phyloP scores from a whole-genome alignment of 2,113 vertebrate species.

The Gulo gulo region DNA sequence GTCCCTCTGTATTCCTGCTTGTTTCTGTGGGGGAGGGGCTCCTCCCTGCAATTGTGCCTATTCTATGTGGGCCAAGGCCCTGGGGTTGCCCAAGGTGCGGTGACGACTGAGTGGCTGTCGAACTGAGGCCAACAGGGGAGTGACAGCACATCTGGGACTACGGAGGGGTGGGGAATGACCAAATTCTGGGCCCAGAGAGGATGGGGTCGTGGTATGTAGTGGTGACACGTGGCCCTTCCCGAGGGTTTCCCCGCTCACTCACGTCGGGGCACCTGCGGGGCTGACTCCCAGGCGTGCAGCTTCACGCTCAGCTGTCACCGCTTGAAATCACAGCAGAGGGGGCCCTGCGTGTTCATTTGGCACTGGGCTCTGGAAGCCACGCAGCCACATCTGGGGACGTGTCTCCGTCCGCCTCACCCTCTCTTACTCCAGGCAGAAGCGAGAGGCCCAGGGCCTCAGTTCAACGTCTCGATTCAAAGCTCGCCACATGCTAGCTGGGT shows the following conservation, averaged over 20 bases:
- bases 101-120: not conserved
- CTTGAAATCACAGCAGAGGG: not conserved
- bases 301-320: not conserved
- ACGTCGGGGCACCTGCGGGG: accelerated
- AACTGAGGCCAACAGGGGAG: not conserved
- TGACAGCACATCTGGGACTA: not conserved
- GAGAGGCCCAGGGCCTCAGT: not conserved
- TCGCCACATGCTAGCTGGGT: not conserved
- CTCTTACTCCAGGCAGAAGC: not conserved
- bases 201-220: not conserved
- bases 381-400: accelerated
- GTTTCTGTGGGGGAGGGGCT: not conserved
- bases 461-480: not conserved
- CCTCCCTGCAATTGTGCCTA: not conserved
- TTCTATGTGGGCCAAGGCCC: slow-evolving; percentile 42
- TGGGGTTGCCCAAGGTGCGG: not conserved
- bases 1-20: not conserved
- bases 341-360: not conserved
- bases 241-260: not conserved
- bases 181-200: not conserved
- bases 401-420: accelerated
- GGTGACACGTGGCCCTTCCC: not conserved
- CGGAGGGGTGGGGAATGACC: not conserved
- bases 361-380: not conserved
- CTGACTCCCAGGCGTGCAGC: not conserved